A percentile compares a stretch with the other conserved stretches of the same genome.
Evolutionary conservation across 2,113 vertebrate species (phyloP).

Genomic region (Strix uralensis): DNA sequence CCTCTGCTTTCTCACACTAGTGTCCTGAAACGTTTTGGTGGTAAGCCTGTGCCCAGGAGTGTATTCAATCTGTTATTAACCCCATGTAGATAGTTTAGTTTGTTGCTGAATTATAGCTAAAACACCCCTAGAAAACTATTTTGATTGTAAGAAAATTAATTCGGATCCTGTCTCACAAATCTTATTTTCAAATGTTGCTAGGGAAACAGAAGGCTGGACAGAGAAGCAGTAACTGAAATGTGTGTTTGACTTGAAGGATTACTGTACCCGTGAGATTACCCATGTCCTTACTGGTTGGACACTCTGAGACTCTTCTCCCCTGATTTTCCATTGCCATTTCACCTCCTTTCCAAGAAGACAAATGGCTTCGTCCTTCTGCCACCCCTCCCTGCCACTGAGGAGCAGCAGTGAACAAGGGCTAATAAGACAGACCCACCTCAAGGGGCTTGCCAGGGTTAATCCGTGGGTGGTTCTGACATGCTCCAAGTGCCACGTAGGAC

Average conservation of each 20-base stretch:
- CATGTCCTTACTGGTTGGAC: not conserved
- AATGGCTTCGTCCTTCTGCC: not conserved
- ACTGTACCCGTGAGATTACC: not conserved
- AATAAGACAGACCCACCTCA: not conserved
- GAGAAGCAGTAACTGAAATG: not conserved
- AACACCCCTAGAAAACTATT: not conserved
- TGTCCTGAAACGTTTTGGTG: not conserved
- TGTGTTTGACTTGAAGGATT: not conserved
- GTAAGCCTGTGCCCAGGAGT: not conserved
- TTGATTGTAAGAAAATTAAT: not conserved
- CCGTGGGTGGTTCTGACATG: accelerated
- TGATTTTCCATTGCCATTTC: not conserved
- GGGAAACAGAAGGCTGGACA: not conserved
- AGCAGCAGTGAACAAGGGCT: not conserved
- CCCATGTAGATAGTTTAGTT: not conserved
- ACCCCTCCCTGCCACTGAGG: not conserved
- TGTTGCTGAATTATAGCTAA: not conserved
- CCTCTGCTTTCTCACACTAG: not conserved
- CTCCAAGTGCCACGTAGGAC: not conserved
- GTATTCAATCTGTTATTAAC: not conserved
- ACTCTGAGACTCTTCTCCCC: not conserved
- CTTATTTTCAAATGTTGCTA: not conserved
- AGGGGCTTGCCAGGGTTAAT: not conserved
- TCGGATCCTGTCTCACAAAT: not conserved
- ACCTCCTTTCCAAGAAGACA: not conserved